Evolutionary conservation across 1,140 invertebrate species (phyloP).

Genomic region (Drosophila auraria): DNA sequence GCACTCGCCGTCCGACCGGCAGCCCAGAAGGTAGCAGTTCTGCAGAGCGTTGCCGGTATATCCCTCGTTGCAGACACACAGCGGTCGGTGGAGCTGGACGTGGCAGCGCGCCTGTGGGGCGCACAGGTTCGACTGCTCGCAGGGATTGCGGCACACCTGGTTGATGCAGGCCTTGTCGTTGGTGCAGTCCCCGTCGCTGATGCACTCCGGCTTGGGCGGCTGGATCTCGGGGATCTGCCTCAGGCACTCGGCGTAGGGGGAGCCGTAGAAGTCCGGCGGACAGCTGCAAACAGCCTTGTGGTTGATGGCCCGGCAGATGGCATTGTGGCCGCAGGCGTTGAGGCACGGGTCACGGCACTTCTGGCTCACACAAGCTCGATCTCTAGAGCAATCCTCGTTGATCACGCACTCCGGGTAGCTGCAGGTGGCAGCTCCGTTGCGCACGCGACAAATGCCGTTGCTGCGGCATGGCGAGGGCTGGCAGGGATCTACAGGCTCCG

Average conservation of each 20-base stretch:
- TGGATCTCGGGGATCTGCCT: conserved; percentile 84
- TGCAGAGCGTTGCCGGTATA: conserved; percentile 93
- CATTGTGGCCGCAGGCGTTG: conserved; percentile 93
- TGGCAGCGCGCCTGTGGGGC: conserved; percentile 93
- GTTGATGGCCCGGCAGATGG: conserved; percentile 92
- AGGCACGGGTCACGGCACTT: conserved; percentile 93
- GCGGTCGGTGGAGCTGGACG: conserved; percentile 92
- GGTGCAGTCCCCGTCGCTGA: conserved; percentile 91
- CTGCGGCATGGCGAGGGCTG: conserved; percentile 92
- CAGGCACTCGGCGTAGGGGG: conserved; percentile 91
- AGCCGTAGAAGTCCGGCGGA: conserved; percentile 92
- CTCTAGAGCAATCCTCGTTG: conserved; percentile 92
- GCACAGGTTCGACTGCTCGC: conserved; percentile 89
- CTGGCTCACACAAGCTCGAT: conserved; percentile 92
- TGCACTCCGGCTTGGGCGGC: conserved; percentile 91
- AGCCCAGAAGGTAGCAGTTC: conserved; percentile 88
- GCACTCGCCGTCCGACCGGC: conserved; percentile 94
- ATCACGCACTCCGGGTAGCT: conserved; percentile 94
- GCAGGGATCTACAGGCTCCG: conserved; percentile 89
- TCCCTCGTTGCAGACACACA: conserved; percentile 93
- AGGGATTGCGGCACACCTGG: conserved; percentile 92
- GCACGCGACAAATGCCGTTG: conserved; percentile 92
- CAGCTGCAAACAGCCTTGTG: conserved; percentile 93
- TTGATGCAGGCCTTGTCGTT: conserved; percentile 94
- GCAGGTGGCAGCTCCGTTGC: conserved; percentile 89